phyloP scores from a whole-genome alignment of 2,888 invertebrate species.

The Cryptus armator region DNA sequence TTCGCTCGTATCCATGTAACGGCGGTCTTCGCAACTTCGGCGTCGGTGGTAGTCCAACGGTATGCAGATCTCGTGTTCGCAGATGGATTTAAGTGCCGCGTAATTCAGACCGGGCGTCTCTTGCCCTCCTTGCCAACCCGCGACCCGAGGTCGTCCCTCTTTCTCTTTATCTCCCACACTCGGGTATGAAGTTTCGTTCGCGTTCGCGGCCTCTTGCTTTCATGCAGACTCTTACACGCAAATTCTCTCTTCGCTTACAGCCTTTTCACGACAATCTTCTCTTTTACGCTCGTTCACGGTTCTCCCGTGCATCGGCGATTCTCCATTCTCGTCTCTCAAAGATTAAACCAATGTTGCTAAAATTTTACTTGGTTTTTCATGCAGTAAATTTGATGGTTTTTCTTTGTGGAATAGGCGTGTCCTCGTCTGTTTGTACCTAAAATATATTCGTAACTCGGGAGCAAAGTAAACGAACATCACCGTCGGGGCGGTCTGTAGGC shows the following conservation, averaged over 20 bases:
- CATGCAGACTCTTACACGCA: conserved; percentile 30
- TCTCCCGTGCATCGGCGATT: not conserved
- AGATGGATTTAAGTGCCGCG: conserved; percentile 79
- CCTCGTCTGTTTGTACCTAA: not conserved
- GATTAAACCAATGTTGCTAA: not conserved
- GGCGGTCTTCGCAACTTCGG: conserved; percentile 31
- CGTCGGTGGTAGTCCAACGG: conserved; percentile 71
- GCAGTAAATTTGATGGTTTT: not conserved
- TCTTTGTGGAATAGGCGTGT: not conserved
- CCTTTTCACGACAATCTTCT: conserved; percentile 44
- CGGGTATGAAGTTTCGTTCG: conserved; percentile 46
- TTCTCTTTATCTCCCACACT: conserved; percentile 60
- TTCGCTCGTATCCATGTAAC: conserved; percentile 52
- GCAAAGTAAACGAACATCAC: conserved; percentile 31
- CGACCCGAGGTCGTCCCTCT: conserved; percentile 66
- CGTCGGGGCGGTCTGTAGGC: conserved; percentile 47
- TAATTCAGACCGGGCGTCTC: conserved; percentile 76
- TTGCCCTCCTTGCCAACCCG: conserved; percentile 63
- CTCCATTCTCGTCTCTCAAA: not conserved
- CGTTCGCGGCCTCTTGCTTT: conserved; percentile 37
- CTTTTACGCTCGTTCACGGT: not conserved
- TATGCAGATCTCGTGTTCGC: conserved; percentile 80
- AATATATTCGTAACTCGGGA: conserved; percentile 2
- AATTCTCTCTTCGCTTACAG: conserved; percentile 52
- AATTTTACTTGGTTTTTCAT: not conserved